Evolutionary conservation across 2,113 vertebrate genomes (phyloP).

Genomic region (Stegostoma tigrinum): DNA sequence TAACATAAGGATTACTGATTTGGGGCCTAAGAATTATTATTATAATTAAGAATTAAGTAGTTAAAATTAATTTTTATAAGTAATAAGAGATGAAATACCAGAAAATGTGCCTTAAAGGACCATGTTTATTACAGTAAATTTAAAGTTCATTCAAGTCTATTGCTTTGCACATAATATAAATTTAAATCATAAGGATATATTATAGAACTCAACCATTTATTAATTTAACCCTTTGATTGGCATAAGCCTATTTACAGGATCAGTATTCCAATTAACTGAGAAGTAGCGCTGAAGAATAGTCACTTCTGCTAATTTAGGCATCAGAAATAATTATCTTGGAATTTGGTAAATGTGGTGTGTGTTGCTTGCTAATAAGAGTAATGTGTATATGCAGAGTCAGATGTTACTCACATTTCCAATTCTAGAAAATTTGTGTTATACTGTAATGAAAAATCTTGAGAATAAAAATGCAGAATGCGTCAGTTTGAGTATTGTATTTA

Average conservation of each 20-base stretch:
- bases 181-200: slow-evolving; percentile 37
- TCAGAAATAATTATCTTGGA: slow-evolving; percentile 31
- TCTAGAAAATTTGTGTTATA: neutral
- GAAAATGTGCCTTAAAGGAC: slow-evolving; percentile 36
- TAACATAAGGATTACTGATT: slow-evolving; percentile 37
- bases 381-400: neutral
- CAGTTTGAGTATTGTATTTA: slow-evolving; percentile 14
- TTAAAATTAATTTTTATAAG: slow-evolving; percentile 37
- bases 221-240: slow-evolving; percentile 29
- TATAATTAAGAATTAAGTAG: slow-evolving; percentile 38
- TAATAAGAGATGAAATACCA: slow-evolving; percentile 35
- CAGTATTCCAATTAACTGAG: slow-evolving; percentile 9
- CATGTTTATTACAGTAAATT: slow-evolving; percentile 37
- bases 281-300: neutral
- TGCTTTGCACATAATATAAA: slow-evolving; percentile 36
- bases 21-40: slow-evolving; percentile 37
- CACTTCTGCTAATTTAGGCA: slow-evolving; percentile 28
- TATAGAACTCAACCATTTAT: slow-evolving; percentile 31
- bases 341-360: slow-evolving; percentile 23
- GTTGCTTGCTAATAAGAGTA: slow-evolving; percentile 16
- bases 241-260: slow-evolving; percentile 23
- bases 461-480: slow-evolving; percentile 23
- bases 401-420: neutral
- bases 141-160: slow-evolving; percentile 34
- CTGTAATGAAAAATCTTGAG: neutral